Percentiles rank a stretch among this genome's conserved stretches.
Conservation (phyloP, 2,113 vertebrate genomes). For the Notechis scutatus region DNA sequence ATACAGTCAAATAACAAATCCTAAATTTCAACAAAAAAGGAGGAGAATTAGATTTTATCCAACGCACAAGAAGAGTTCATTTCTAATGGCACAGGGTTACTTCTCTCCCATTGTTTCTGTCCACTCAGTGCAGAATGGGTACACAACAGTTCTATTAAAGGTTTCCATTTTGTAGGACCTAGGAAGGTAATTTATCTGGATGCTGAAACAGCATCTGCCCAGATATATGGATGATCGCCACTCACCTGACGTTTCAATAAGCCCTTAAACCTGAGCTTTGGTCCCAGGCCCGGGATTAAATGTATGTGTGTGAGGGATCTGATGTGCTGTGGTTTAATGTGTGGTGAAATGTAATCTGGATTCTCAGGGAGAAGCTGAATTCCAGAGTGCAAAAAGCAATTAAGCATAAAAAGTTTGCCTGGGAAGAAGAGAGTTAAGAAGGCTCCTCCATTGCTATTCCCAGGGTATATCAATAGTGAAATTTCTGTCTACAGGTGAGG, state of each 20-base stretch:
- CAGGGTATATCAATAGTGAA: neutral
- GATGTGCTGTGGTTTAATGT: neutral
- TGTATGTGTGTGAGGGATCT: neutral
- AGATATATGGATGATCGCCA: neutral
- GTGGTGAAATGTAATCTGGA: neutral
- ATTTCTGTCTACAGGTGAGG: neutral
- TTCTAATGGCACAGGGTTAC: neutral
- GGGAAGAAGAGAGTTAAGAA: neutral
- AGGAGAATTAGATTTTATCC: constrained; percentile 10
- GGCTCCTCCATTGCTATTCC: neutral
- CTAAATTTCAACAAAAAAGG: constrained; percentile 64
- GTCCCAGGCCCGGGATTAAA: neutral
- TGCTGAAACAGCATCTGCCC: neutral
- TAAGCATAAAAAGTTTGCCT: neutral
- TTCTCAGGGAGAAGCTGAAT: neutral
- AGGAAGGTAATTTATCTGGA: neutral
- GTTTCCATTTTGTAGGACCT: neutral
- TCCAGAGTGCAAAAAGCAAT: neutral
- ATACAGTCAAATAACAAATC: constrained; percentile 72
- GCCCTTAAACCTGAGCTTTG: neutral
- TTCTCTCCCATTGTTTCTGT: neutral
- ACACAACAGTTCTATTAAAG: neutral
- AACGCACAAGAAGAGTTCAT: neutral
- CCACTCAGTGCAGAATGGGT: neutral
- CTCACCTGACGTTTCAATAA: neutral